Base-by-base conservation (phyloP, 2,113 vertebrate genomes). In the Aptenodytes patagonicus region DNA sequence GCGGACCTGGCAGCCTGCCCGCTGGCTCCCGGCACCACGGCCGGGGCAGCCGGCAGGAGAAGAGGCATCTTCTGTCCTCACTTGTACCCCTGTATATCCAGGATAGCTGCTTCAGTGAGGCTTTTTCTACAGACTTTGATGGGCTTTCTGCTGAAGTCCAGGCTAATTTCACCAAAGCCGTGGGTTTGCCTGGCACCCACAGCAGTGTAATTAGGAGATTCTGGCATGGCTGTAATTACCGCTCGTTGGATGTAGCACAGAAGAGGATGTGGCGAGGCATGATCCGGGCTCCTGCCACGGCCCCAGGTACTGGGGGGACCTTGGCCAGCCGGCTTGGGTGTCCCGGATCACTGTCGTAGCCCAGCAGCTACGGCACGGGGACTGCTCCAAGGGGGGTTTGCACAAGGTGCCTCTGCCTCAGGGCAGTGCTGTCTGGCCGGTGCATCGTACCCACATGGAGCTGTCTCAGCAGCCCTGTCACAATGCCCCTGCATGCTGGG, bases 361-460 rank as follows among this genome's bases (percentile, higher is more conserved):
- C 44, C 34, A 46, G 68, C 18, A 60, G 46, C 72, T 40, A 7
- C 1, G 4, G 62, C 62, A 10, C 0, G 2, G 38, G 40, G 38
- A 7, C 61, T 22, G 65, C 81, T 71, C 57, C 49, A 9, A 5
- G 17, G 10, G 22, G 49, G 65, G 21, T 6, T 31, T 40, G n/a
- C 38, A n/a, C 13, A 26, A 62, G 57, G 49, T 62, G 65, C 49
- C 34, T 22, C 54, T 61, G 26, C 26, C 25, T 69, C 61, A 24
- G 49, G 22, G 49, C 49, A 36, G 47, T 8, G 44, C 80, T 5
- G 2, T 2, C 24, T 4, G 9, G 14, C 72, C 4, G 4, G 34
- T 13, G 42, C 40, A 2, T 0, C 2, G 9, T 65, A 66, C 47
- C 76, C 76, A 18, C 19, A 3, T 0, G 0, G 57, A 83, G 17